phyloP scores from a whole-genome alignment of 1,140 invertebrate species.

The Laodelphax striatellus region DNA sequence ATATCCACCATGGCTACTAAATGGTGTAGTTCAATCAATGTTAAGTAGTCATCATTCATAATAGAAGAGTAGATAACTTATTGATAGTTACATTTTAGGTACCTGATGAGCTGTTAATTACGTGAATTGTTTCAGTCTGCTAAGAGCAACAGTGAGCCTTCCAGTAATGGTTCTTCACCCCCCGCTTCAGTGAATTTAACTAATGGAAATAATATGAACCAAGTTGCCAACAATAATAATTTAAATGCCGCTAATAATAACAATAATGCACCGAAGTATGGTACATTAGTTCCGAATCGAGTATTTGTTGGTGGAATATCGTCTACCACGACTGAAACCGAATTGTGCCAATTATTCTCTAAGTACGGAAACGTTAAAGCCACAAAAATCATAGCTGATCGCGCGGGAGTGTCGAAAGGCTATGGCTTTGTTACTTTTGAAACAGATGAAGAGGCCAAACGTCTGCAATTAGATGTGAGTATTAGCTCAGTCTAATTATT shows the following conservation, averaged over 20 bases:
- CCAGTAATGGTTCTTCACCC: neutral
- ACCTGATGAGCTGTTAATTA: too few relatives aligned
- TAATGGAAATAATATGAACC: neutral
- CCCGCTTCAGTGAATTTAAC: neutral
- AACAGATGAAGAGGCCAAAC: constrained; percentile 77
- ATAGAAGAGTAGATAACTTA: too few relatives aligned
- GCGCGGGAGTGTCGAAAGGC: constrained; percentile 88
- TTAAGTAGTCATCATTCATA: too few relatives aligned
- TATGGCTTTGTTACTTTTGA: constrained; percentile 95
- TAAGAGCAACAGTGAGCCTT: neutral
- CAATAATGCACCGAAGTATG: constrained; percentile 50
- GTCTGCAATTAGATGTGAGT: constrained; percentile 50
- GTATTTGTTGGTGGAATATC: constrained; percentile 93
- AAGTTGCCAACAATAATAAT: constrained; percentile 9
- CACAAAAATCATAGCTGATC: constrained; percentile 87
- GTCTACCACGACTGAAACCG: constrained; percentile 69
- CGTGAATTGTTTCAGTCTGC: neutral
- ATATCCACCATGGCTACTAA: too few relatives aligned
- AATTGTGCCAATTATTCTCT: constrained; percentile 70
- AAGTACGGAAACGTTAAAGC: constrained; percentile 83
- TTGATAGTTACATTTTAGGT: too few relatives aligned
- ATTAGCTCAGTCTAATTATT: neutral
- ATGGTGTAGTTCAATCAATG: too few relatives aligned
- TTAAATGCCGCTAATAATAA: constrained; percentile 4
- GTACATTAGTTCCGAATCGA: constrained; percentile 78